Evolutionary conservation across 2,797 vertebrate species (phyloP).

Genomic region (Setipinna tenuifilis): DNA sequence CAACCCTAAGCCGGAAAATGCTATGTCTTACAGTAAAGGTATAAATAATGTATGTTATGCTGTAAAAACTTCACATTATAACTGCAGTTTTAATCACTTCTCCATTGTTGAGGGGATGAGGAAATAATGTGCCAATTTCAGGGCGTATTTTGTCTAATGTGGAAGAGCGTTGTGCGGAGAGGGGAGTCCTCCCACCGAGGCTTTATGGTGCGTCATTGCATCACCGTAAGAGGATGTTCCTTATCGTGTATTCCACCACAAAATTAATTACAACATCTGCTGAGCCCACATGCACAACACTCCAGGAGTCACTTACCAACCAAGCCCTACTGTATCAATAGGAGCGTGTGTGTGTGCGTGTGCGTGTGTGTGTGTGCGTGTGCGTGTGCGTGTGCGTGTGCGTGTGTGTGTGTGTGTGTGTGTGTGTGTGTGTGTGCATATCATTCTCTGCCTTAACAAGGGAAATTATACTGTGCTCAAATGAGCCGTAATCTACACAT

Average conservation of each 20-base stretch:
- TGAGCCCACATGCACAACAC: conserved; percentile 1
- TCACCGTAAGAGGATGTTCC: background rate
- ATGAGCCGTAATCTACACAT: conserved; percentile 68
- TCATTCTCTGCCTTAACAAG: conserved; percentile 58
- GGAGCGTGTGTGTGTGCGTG: conserved; percentile 20
- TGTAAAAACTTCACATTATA: background rate
- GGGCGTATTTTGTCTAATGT: background rate
- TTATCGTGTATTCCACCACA: conserved; percentile 4
- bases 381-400: background rate
- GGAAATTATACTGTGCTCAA: conserved; percentile 67
- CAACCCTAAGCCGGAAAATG: background rate
- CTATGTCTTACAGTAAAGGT: background rate
- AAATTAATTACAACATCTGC: conserved; percentile 27
- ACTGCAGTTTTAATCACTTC: background rate
- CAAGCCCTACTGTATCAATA: background rate
- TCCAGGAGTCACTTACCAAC: background rate
- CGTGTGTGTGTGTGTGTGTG: conserved; percentile 27
- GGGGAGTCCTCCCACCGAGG: background rate
- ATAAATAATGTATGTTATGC: background rate
- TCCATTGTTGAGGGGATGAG: background rate
- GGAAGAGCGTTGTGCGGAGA: background rate
- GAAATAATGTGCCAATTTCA: background rate
- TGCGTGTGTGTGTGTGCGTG: background rate
- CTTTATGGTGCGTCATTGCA: background rate
- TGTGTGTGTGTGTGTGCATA: conserved; percentile 36